Conservation (phyloP, 1,140 invertebrate species). For the Ceratoteleas bidentatus region DNA sequence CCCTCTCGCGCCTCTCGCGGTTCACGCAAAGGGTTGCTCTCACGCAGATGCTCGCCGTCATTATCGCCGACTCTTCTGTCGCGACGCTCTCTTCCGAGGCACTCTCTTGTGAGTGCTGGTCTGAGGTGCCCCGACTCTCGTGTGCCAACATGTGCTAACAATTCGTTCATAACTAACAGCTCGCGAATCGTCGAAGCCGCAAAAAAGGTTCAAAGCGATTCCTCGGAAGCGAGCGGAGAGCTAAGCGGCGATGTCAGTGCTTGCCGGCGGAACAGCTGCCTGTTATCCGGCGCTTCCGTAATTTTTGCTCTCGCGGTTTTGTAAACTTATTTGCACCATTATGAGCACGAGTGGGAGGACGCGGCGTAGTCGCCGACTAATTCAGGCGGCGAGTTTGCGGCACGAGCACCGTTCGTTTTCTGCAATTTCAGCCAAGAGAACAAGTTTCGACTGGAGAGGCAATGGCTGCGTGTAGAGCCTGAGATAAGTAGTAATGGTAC, state of each 20-base stretch:
- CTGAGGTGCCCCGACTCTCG: not conserved
- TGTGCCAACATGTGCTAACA: slow-evolving; percentile 59
- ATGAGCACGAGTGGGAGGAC: slow-evolving; percentile 25
- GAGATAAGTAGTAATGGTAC: no score
- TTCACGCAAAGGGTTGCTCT: slow-evolving; percentile 55
- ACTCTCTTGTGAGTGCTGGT: not conserved
- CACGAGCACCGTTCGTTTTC: slow-evolving; percentile 13
- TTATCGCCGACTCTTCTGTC: slow-evolving; percentile 47
- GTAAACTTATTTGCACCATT: slow-evolving; percentile 27
- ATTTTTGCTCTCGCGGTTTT: slow-evolving; percentile 22
- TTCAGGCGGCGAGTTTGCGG: slow-evolving; percentile 13
- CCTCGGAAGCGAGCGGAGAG: slow-evolving; percentile 21
- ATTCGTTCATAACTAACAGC: slow-evolving; percentile 58
- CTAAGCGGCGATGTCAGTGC: slow-evolving; percentile 9
- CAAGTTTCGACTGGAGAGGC: no score
- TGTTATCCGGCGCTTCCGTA: slow-evolving; percentile 30
- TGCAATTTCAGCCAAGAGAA: no score
- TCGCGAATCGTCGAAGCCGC: slow-evolving; percentile 47
- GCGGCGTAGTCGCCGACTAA: slow-evolving; percentile 11
- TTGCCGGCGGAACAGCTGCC: slow-evolving; percentile 28
- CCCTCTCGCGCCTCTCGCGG: slow-evolving; percentile 17
- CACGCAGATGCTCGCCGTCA: slow-evolving; percentile 62
- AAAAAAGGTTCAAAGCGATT: slow-evolving; percentile 57
- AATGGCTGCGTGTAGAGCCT: no score
- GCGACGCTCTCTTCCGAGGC: slow-evolving; percentile 6